A percentile compares a stretch with the other conserved stretches of the same genome.
Conservation (phyloP, 2,888 invertebrate genomes). For the Epicampocera succincta region DNA sequence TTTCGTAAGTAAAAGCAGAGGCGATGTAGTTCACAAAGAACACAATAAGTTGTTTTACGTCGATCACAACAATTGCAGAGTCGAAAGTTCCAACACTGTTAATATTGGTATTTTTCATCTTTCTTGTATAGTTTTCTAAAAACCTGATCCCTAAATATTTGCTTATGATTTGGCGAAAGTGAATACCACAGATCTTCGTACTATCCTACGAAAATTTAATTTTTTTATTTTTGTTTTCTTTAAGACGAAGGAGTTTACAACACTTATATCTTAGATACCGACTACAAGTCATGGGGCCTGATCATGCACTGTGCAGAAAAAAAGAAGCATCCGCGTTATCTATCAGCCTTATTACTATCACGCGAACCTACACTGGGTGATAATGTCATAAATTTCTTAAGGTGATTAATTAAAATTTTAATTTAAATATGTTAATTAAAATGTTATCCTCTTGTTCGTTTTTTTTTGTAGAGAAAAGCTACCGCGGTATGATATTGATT, state of each 20-base stretch:
- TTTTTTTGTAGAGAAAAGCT: slow-evolving; percentile 78
- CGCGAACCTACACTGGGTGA: slow-evolving; percentile 83
- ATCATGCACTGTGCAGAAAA: slow-evolving; percentile 94
- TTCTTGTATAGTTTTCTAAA: too few species aligned
- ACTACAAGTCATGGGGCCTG: slow-evolving; percentile 91
- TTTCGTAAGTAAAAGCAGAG: too few species aligned
- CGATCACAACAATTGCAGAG: too few species aligned
- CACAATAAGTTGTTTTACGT: too few species aligned
- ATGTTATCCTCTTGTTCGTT: not conserved
- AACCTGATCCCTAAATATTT: too few species aligned
- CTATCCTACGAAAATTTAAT: too few species aligned
- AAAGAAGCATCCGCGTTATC: slow-evolving; percentile 88
- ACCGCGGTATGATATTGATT: slow-evolving; percentile 89
- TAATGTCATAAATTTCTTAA: slow-evolving; percentile 83
- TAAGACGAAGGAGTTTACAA: slow-evolving; percentile 94
- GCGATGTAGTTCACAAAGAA: too few species aligned
- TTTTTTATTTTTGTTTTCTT: slow-evolving; percentile 68
- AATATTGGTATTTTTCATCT: too few species aligned
- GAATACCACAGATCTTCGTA: too few species aligned
- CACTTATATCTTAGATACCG: slow-evolving; percentile 92
- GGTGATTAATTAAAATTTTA: slow-evolving; percentile 71
- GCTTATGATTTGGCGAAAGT: too few species aligned
- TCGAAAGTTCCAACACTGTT: too few species aligned
- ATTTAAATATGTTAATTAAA: not conserved
- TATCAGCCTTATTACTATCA: slow-evolving; percentile 92